phyloP scores from a whole-genome alignment of 2,113 vertebrate species.

The Orycteropus afer region DNA sequence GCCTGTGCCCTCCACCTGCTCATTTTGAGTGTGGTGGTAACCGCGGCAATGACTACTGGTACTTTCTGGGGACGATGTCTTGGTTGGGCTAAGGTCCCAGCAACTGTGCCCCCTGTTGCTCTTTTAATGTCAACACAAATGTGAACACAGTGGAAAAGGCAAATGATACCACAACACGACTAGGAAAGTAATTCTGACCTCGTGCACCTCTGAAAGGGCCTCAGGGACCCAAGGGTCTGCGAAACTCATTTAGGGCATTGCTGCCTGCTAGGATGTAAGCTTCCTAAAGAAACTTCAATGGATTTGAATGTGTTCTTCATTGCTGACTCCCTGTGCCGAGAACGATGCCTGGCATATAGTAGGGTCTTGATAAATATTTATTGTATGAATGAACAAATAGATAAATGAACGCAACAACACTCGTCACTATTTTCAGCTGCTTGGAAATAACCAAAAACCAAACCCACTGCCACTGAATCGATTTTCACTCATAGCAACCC shows the following conservation, averaged over 20 bases:
- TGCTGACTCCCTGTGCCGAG: background rate
- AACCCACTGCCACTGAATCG: too few relatives aligned
- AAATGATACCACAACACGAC: background rate
- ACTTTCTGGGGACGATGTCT: too few relatives aligned
- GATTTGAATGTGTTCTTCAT: background rate
- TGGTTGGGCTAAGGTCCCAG: background rate
- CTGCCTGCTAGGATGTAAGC: background rate
- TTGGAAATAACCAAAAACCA: conserved; percentile 58
- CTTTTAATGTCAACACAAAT: background rate
- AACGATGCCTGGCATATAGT: background rate
- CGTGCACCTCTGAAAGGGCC: background rate
- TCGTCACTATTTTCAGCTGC: conserved; percentile 58
- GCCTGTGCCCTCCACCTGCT: background rate
- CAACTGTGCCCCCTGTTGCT: background rate
- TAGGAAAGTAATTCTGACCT: background rate
- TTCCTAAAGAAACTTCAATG: background rate
- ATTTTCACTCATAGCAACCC: too few relatives aligned
- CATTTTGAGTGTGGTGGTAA: background rate
- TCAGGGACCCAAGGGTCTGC: background rate
- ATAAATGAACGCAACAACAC: background rate
- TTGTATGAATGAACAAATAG: background rate
- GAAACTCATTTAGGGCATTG: background rate
- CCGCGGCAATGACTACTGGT: background rate
- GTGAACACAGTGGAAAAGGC: background rate
- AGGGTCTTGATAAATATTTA: conserved; percentile 22